A percentile compares a stretch with the other conserved stretches of the same genome.
Conservation (phyloP, 2,113 vertebrate species). For the Plectropomus leopardus region DNA sequence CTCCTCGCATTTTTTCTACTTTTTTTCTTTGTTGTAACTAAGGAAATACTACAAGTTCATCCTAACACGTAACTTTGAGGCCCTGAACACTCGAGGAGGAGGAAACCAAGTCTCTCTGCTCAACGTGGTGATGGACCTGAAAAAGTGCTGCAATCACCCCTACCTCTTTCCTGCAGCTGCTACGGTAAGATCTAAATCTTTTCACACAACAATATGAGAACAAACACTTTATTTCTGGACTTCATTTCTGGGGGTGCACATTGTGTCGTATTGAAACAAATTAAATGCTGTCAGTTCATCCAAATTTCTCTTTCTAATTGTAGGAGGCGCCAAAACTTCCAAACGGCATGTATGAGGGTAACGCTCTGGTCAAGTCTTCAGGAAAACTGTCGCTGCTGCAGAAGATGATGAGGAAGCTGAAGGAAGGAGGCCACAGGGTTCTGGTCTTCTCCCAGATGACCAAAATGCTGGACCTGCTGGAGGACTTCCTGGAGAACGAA, state of each 20-base stretch:
- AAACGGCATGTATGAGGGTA: constrained; percentile 98
- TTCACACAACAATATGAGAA: background rate
- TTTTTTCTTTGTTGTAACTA: constrained; percentile 33
- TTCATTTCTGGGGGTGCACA: background rate
- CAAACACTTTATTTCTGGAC: background rate
- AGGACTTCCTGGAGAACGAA: constrained; percentile 97
- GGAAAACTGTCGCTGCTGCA: constrained; percentile 94
- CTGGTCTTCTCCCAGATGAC: constrained; percentile 99
- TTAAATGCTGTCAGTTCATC: background rate
- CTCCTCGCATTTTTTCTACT: background rate
- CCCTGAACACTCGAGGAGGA: constrained; percentile 95
- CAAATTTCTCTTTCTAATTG: background rate
- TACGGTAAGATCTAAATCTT: constrained; percentile 83
- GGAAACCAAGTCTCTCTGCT: constrained; percentile 97
- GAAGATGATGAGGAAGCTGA: constrained; percentile 97
- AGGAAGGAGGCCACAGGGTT: constrained; percentile 95
- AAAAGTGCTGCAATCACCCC: constrained; percentile 99
- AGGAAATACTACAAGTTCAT: constrained; percentile 99
- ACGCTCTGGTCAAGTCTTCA: constrained; percentile 92
- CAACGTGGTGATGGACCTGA: constrained; percentile 98
- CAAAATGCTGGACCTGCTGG: constrained; percentile 97
- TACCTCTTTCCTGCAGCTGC: constrained; percentile 98
- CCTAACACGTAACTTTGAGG: constrained; percentile 96
- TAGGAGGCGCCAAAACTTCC: constrained; percentile 99
- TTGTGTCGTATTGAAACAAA: background rate